Percentiles rank a stretch among this genome's conserved stretches.
Conservation (phyloP, 37 sponge, comb jelly and placozoan species). For the Spongia lamella region DNA sequence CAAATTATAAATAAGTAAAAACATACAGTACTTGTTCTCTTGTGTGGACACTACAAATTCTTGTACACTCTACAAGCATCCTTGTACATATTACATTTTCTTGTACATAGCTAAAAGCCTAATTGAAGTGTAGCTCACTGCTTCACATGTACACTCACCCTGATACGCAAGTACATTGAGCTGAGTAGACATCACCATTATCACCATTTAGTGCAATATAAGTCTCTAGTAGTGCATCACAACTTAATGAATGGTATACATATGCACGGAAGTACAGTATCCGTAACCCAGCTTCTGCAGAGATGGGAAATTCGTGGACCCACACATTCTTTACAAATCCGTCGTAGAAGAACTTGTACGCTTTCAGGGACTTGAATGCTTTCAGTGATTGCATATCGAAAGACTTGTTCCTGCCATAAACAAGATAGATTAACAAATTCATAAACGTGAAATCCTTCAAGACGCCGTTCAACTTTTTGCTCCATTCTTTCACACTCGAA, state of each 20-base stretch:
- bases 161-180: conserved; percentile 19
- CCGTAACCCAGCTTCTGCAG: not conserved
- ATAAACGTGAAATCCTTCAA: conserved; percentile 26
- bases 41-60: too few species aligned
- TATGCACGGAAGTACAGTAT: conserved; percentile 20
- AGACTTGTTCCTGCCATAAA: conserved; percentile 16
- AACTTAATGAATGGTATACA: conserved; percentile 15
- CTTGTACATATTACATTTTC: too few species aligned
- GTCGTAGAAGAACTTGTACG: too few species aligned
- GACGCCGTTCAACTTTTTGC: not conserved
- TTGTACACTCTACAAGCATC: too few species aligned
- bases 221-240: conserved; percentile 5
- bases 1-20: not conserved
- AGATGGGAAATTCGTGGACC: conserved; percentile 5
- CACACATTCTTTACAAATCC: conserved; percentile 29
- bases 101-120: too few species aligned
- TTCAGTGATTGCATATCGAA: too few species aligned
- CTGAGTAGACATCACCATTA: conserved; percentile 38
- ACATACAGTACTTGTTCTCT: not conserved
- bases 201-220: conserved; percentile 44
- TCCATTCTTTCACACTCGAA: not conserved
- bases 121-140: too few species aligned
- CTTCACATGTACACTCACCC: not conserved
- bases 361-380: too few species aligned
- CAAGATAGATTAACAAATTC: conserved; percentile 21